Evolutionary conservation across 1,140 invertebrate species (phyloP).

Genomic region (Trachelipus rathkii): DNA sequence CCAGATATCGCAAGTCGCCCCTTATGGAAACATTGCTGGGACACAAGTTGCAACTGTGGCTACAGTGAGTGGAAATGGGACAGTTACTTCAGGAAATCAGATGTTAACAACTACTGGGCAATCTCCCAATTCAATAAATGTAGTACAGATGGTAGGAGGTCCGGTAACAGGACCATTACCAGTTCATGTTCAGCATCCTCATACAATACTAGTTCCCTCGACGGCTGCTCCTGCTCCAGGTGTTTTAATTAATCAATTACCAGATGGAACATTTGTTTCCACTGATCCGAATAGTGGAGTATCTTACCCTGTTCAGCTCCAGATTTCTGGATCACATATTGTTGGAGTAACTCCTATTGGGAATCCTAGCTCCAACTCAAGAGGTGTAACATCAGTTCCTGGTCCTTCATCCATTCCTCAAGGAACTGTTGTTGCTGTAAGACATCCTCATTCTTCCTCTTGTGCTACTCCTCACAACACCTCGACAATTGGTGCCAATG

Average conservation of each 20-base stretch:
- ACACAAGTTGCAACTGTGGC: constrained; percentile 38
- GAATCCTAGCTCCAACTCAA: constrained; percentile 7
- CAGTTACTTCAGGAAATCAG: constrained; percentile 29
- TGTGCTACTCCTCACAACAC: not conserved
- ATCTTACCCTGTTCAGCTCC: constrained; percentile 42
- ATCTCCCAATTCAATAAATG: constrained; percentile 42
- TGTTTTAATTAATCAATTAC: constrained; percentile 39
- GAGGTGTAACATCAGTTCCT: constrained; percentile 27
- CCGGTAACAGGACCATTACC: constrained; percentile 36
- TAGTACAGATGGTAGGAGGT: constrained; percentile 45
- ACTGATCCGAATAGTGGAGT: constrained; percentile 43
- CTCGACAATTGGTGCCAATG: not conserved
- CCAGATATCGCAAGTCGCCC: constrained; percentile 39
- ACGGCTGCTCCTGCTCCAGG: constrained; percentile 32
- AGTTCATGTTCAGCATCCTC: constrained; percentile 39
- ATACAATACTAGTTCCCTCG: constrained; percentile 40
- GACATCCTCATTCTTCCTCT: constrained; percentile 26
- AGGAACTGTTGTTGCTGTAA: constrained; percentile 40
- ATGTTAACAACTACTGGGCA: constrained; percentile 33
- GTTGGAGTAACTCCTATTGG: constrained; percentile 34
- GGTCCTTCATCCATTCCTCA: constrained; percentile 28
- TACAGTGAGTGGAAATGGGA: constrained; percentile 31
- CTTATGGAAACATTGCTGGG: constrained; percentile 38
- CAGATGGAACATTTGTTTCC: constrained; percentile 44
- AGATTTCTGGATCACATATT: constrained; percentile 40